phyloP scores from a whole-genome alignment of 2,888 invertebrate genomes.

The Ornithoptera alexandrae region DNA sequence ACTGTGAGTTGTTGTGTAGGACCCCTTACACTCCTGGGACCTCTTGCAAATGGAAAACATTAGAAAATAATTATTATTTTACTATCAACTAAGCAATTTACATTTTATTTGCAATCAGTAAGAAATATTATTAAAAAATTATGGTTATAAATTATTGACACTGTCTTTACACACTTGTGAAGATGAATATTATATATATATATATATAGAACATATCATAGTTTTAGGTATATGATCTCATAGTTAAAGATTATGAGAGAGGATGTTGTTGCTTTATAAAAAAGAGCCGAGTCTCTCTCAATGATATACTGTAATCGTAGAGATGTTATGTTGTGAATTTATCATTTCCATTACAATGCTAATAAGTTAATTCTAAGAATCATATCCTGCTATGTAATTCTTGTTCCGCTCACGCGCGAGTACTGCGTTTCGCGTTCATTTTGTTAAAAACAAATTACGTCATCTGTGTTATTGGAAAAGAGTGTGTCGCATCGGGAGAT shows the following conservation, averaged over 20 bases:
- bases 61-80: no score
- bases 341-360: neutral
- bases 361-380: neutral
- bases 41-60: no score
- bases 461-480: neutral
- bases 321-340: neutral
- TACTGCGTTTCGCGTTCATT: neutral
- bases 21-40: no score
- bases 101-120: no score
- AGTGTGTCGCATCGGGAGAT: neutral
- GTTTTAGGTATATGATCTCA: neutral
- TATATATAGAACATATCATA: no score
- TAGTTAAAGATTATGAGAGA: neutral
- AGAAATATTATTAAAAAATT: no score
- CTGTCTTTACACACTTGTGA: no score
- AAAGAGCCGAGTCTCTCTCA: neutral
- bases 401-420: neutral
- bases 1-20: no score
- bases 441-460: neutral
- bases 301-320: neutral
- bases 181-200: no score
- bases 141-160: no score
- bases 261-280: neutral
- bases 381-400: neutral
- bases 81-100: no score